Base-by-base conservation (phyloP, 2,797 vertebrate genomes). In the Artibeus lituratus region DNA sequence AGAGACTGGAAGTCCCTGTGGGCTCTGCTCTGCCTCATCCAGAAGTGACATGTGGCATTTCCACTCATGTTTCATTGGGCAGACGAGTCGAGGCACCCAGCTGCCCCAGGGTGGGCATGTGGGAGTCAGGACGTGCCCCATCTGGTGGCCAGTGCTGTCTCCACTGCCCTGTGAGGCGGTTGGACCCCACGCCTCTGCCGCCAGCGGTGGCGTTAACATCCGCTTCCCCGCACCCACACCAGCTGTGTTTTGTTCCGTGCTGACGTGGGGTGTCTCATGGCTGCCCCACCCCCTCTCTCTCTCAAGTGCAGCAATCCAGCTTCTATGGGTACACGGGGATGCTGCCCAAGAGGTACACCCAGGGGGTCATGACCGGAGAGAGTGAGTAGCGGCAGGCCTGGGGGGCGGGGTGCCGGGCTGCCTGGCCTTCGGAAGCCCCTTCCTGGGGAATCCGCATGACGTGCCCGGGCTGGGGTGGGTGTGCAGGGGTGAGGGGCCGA, bases 291-390 rank as follows among this genome's bases (percentile, higher is more conserved):
- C 6, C 89, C 7, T 96, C 96, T 98, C 97, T 96, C 94, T 98
- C 97, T 87, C 98, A 99, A 99, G 99, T 99, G 98, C 99, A 99
- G 99, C 99, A 99, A 99, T 99, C 99, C 97, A 99, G 99, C 98
- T 99, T 99, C 99, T 99, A 99, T 44, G 99, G 99, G 97, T 99
- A 99, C 99, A 99, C 99, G 92, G 99, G 99, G 98, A 99, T 99
- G 99, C 98, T 99, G 98, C 99, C 99, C 92, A 99, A 99, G 98
- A 99, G 99, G 91, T 99, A 99, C 98, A 99, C 99, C 0, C 99
- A 99, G 98, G 99, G 99, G 7, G 99, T 99, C 98, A 99, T 99
- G 99, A 99, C 99, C 0, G 99, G 99, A 26, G 99, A 99, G 98
- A 99, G 99, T 99, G 97, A 99, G 99, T 99, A 98, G 67, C 87